These are phyloP conservation scores for Megathymus violae DNA, from an alignment of 1,140 invertebrate species.

Conservation along the genomic window DNA sequence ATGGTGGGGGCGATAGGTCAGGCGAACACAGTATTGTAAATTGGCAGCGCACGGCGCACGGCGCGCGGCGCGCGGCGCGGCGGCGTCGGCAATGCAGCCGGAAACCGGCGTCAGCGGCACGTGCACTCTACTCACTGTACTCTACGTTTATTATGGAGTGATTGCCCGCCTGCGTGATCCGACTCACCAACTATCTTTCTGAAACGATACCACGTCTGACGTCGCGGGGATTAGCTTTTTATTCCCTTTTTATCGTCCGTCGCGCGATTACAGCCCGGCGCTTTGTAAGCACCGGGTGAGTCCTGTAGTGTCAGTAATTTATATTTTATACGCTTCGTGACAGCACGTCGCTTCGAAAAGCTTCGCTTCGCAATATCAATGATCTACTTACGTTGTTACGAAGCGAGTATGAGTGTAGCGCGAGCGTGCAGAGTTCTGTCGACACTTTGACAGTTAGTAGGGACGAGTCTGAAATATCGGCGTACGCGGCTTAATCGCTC, in stretches of 20 bases:
- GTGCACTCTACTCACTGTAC: slow-evolving; percentile 63
- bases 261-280: slow-evolving; percentile 53
- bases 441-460: slow-evolving; percentile 80
- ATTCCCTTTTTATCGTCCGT: slow-evolving; percentile 61
- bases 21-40: slow-evolving; percentile 1
- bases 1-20: neutral
- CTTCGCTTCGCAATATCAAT: slow-evolving; percentile 27
- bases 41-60: slow-evolving; percentile 4
- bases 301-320: slow-evolving; percentile 3
- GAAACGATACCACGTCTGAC: slow-evolving; percentile 56
- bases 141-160: slow-evolving; percentile 78
- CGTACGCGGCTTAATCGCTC: slow-evolving; percentile 81
- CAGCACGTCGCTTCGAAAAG: slow-evolving; percentile 1
- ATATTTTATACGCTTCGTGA: slow-evolving; percentile 1
- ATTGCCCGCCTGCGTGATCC: slow-evolving; percentile 77
- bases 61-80: slow-evolving; percentile 20
- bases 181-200: slow-evolving; percentile 70
- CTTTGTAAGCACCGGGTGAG: slow-evolving; percentile 18
- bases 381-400: slow-evolving; percentile 23
- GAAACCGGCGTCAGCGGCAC: slow-evolving; percentile 72
- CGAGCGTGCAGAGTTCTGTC: slow-evolving; percentile 53
- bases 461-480: slow-evolving; percentile 81
- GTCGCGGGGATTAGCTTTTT: slow-evolving; percentile 60
- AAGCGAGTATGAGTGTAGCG: slow-evolving; percentile 41
- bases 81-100: slow-evolving; percentile 50